These are phyloP conservation scores for Nowickia ferox DNA, from an alignment of 2,888 invertebrate species.

Conservation along the genomic window DNA sequence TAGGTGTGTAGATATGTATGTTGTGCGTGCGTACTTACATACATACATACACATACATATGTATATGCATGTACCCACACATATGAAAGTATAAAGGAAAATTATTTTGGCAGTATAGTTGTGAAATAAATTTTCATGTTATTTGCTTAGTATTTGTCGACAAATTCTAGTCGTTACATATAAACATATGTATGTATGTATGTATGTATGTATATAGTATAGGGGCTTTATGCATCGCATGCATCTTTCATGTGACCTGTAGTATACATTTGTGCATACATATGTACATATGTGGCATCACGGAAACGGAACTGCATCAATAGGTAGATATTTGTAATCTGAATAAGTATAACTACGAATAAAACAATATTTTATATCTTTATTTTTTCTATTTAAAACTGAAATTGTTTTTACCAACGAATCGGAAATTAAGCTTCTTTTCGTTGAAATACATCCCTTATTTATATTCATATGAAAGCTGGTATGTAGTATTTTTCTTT, in stretches of 20 bases:
- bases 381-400: not conserved
- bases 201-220: not conserved
- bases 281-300: constrained; percentile 18
- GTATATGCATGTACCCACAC: not conserved
- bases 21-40: not conserved
- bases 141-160: constrained; percentile 61
- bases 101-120: constrained; percentile 61
- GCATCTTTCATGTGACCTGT: not conserved
- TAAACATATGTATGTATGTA: not conserved
- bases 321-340: constrained; percentile 40
- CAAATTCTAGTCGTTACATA: constrained; percentile 41
- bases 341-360: constrained; percentile 28
- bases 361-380: constrained; percentile 30
- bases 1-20: constrained; percentile 21
- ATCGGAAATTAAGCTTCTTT: not conserved
- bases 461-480: not conserved
- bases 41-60: constrained; percentile 10
- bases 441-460: constrained; percentile 1
- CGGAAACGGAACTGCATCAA: constrained; percentile 49
- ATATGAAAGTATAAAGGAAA: constrained; percentile 12
- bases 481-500: not conserved
- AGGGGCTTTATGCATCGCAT: not conserved
- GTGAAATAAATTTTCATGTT: constrained; percentile 58
- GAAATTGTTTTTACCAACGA: constrained; percentile 36
- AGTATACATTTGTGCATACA: not conserved